Conservation (phyloP, 2,888 invertebrate species). For the Dinocampus coccinellae region DNA sequence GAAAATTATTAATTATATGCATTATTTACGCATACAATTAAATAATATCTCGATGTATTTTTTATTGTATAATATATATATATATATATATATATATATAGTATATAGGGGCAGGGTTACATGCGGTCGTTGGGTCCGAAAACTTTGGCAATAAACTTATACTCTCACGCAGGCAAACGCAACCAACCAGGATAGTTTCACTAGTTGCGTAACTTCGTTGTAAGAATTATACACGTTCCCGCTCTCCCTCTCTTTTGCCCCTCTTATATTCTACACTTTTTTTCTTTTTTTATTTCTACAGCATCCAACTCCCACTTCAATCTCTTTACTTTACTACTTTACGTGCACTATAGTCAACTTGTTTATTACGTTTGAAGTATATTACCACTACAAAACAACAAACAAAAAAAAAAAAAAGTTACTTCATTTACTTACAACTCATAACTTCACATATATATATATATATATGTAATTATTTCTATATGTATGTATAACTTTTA, state of each 20-base stretch:
- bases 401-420: neutral
- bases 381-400: neutral
- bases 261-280: conserved; percentile 29
- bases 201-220: conserved; percentile 57
- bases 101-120: conserved; percentile 61
- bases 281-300: conserved; percentile 33
- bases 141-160: conserved; percentile 70
- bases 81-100: conserved; percentile 18
- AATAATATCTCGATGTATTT: neutral
- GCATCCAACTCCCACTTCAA: conserved; percentile 22
- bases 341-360: neutral
- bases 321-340: neutral
- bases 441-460: neutral
- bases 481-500: neutral
- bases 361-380: neutral
- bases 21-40: conserved; percentile 3
- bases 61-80: too few relatives aligned
- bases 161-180: conserved; percentile 58
- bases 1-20: conserved; percentile 1
- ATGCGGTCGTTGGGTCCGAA: conserved; percentile 69
- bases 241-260: conserved; percentile 4
- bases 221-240: neutral
- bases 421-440: neutral
- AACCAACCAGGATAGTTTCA: conserved; percentile 65
- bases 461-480: neutral